These are phyloP conservation scores for Archips xylosteana DNA, from an alignment of 2,888 invertebrate genomes.

Conservation along the genomic window DNA sequence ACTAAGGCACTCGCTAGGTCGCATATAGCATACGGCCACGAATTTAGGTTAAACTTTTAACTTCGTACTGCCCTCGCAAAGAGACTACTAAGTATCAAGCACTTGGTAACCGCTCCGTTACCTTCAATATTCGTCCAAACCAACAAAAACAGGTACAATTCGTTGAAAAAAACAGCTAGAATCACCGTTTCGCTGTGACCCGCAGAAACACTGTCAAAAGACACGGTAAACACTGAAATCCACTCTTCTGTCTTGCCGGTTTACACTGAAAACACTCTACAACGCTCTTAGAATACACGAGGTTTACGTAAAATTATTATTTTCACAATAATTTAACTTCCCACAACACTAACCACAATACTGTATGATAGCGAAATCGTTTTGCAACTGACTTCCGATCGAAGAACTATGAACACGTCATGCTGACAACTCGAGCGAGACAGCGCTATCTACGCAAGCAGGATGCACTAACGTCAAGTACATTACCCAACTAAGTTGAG, in stretches of 20 bases:
- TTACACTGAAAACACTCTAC: conserved; percentile 46
- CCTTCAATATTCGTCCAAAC: conserved; percentile 66
- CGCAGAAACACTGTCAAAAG: conserved; percentile 45
- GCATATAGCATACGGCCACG: conserved; percentile 17
- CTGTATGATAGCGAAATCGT: conserved; percentile 61
- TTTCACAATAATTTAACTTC: conserved; percentile 55
- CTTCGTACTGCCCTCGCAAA: conserved; percentile 43
- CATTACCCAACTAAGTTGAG: conserved; percentile 39
- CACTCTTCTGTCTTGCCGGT: conserved; percentile 48
- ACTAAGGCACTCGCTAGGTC: conserved; percentile 19
- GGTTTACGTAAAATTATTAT: conserved; percentile 48
- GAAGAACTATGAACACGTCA: conserved; percentile 70
- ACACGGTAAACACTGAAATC: conserved; percentile 53
- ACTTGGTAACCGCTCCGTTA: conserved; percentile 66
- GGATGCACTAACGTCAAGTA: conserved; percentile 46
- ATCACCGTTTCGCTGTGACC: conserved; percentile 54
- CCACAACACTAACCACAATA: conserved; percentile 64
- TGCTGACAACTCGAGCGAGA: conserved; percentile 66
- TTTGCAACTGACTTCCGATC: conserved; percentile 80
- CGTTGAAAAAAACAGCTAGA: conserved; percentile 62
- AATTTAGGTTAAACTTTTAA: conserved; percentile 43
- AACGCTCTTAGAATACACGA: conserved; percentile 46
- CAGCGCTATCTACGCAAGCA: conserved; percentile 53
- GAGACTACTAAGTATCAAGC: conserved; percentile 64
- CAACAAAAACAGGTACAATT: conserved; percentile 67